Evolutionary conservation across 2,888 invertebrate genomes (phyloP).

Genomic region (Drosophila differens): DNA sequence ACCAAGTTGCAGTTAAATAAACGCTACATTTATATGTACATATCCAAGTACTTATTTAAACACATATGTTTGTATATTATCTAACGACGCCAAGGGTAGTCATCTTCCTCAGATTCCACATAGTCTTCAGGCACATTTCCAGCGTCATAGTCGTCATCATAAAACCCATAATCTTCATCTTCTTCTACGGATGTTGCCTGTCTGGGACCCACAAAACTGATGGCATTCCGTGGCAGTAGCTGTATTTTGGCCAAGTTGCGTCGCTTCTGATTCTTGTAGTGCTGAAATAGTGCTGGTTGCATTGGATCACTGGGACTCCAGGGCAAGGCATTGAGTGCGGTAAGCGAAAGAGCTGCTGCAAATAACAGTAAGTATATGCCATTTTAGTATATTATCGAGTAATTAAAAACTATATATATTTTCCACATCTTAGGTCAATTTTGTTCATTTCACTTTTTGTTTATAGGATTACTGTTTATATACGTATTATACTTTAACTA

Average conservation of each 20-base stretch:
- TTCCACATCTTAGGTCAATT: neutral
- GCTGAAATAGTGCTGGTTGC: slow-evolving; percentile 25
- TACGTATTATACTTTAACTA: neutral
- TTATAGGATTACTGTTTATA: neutral
- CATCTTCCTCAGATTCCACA: slow-evolving; percentile 36
- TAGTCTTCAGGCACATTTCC: slow-evolving; percentile 25
- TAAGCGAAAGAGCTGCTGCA: slow-evolving; percentile 19
- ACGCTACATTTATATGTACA: slow-evolving; percentile 30
- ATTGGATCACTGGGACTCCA: slow-evolving; percentile 60
- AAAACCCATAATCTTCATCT: slow-evolving; percentile 25
- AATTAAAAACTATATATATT: neutral
- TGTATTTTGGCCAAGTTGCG: slow-evolving; percentile 53
- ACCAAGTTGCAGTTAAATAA: slow-evolving; percentile 63
- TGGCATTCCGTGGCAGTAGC: slow-evolving; percentile 36
- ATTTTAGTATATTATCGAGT: neutral
- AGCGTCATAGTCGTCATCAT: slow-evolving; percentile 28
- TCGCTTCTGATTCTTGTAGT: slow-evolving; percentile 50
- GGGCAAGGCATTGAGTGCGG: slow-evolving; percentile 26
- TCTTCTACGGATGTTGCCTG: slow-evolving; percentile 42
- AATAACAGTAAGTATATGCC: neutral
- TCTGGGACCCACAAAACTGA: slow-evolving; percentile 56
- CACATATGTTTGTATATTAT: slow-evolving; percentile 8
- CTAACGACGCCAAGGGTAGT: slow-evolving; percentile 41
- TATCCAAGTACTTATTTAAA: slow-evolving; percentile 5
- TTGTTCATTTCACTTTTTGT: neutral